Conservation (phyloP, 2,888 invertebrate genomes). For the Ceratothoa steindachneri region DNA sequence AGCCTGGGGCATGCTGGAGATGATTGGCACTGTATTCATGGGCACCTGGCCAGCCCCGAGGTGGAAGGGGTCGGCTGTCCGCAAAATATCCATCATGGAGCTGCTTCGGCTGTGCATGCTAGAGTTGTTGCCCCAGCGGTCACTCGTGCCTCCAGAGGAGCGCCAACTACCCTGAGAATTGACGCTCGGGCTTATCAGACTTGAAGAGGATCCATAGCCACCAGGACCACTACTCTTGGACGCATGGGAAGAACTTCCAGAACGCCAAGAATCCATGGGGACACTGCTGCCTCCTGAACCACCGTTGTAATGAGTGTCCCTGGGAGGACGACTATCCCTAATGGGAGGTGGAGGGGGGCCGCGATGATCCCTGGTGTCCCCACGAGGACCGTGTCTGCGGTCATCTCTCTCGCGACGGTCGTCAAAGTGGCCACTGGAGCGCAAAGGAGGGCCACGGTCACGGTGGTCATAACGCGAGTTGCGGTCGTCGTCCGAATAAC, state of each 20-base stretch:
- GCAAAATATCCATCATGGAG: not conserved
- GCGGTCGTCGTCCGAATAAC: not conserved
- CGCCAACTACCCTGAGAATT: not conserved
- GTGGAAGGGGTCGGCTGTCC: not conserved
- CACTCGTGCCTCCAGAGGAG: not conserved
- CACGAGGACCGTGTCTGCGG: not conserved
- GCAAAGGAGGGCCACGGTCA: not conserved
- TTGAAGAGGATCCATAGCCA: not conserved
- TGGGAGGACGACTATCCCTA: not conserved
- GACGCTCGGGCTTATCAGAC: not conserved
- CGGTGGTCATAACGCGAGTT: not conserved
- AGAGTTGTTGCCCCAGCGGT: not conserved
- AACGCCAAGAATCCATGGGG: slow-evolving; percentile 1
- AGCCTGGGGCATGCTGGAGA: not conserved
- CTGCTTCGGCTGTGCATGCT: not conserved
- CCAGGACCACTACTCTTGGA: not conserved
- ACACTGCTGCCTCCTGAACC: not conserved
- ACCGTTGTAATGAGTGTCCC: not conserved
- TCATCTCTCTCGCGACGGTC: slow-evolving; percentile 2
- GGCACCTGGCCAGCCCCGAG: not conserved
- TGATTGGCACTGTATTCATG: not conserved
- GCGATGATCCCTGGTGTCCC: not conserved
- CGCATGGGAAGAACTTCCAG: not conserved
- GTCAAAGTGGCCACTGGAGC: not conserved
- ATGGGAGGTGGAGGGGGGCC: not conserved